phyloP scores from a whole-genome alignment of 2,113 vertebrate species.

The Podilymbus podiceps region DNA sequence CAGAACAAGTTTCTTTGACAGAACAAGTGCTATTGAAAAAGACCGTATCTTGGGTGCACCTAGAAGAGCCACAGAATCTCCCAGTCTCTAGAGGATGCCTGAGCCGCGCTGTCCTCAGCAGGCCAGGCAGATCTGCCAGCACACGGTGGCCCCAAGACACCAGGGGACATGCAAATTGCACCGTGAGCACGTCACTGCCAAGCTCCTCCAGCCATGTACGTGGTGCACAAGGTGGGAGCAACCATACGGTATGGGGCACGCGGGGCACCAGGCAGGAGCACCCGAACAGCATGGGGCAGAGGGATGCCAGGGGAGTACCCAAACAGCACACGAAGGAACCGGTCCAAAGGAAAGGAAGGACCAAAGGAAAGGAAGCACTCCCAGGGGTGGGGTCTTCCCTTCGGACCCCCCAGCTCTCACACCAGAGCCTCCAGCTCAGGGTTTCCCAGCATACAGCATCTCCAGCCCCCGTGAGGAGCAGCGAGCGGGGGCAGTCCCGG shows the following conservation, averaged over 20 bases:
- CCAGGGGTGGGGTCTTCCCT: background rate
- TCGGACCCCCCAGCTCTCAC: background rate
- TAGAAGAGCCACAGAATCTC: background rate
- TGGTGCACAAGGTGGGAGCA: background rate
- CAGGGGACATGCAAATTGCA: background rate
- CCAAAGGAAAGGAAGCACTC: background rate
- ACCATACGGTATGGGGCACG: fast-evolving
- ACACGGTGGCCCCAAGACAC: fast-evolving
- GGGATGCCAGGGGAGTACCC: background rate
- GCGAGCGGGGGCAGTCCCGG: fast-evolving
- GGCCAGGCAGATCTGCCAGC: background rate
- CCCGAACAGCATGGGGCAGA: background rate
- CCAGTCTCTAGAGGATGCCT: background rate
- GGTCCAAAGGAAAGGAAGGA: background rate
- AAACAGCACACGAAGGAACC: background rate
- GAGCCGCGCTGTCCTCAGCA: background rate
- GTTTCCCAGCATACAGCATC: background rate
- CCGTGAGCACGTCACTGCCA: background rate
- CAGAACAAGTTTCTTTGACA: background rate
- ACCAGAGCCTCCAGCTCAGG: background rate
- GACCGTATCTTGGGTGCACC: background rate
- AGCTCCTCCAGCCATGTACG: fast-evolving
- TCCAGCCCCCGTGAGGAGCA: background rate
- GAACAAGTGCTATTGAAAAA: background rate
- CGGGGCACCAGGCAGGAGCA: background rate